These are phyloP conservation scores for Neodiprion virginianus DNA, from an alignment of 1,140 invertebrate genomes.

Conservation along the genomic window DNA sequence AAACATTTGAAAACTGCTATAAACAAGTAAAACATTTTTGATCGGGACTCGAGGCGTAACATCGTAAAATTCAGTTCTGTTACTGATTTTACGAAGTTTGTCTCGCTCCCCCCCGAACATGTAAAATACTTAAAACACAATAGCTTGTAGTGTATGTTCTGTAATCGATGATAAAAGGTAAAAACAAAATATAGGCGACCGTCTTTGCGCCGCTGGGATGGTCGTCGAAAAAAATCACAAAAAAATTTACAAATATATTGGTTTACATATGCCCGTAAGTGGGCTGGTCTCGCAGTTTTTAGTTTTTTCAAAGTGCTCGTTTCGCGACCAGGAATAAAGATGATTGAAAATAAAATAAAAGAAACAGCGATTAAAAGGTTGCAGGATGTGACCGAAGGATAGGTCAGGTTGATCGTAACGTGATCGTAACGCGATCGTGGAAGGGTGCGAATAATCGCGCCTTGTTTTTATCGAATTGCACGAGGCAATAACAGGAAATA, in stretches of 20 bases:
- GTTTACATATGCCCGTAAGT: slow-evolving; percentile 65
- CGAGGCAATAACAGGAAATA: too few relatives aligned
- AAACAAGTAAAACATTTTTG: too few relatives aligned
- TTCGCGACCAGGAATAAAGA: not conserved
- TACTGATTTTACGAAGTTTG: too few relatives aligned
- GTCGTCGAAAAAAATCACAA: slow-evolving; percentile 47
- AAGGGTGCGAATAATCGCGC: slow-evolving; percentile 17
- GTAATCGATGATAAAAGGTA: slow-evolving; percentile 50
- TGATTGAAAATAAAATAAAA: slow-evolving; percentile 10
- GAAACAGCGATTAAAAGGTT: slow-evolving; percentile 10
- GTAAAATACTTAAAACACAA: slow-evolving; percentile 40
- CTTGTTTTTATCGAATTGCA: too few relatives aligned
- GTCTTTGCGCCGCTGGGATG: slow-evolving; percentile 23
- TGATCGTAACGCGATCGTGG: slow-evolving; percentile 27
- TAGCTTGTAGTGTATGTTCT: slow-evolving; percentile 64
- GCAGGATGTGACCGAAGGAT: not conserved
- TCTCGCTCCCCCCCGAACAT: not conserved
- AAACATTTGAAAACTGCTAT: too few relatives aligned
- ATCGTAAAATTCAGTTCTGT: too few relatives aligned
- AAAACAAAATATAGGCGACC: slow-evolving; percentile 51
- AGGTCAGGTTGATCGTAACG: slow-evolving; percentile 22
- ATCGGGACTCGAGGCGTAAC: too few relatives aligned
- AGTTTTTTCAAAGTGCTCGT: slow-evolving; percentile 29
- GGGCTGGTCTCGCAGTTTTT: slow-evolving; percentile 47
- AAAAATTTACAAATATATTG: slow-evolving; percentile 64